phyloP scores from a whole-genome alignment of 2,113 vertebrate species.

The Lycocorax pyrrhopterus region DNA sequence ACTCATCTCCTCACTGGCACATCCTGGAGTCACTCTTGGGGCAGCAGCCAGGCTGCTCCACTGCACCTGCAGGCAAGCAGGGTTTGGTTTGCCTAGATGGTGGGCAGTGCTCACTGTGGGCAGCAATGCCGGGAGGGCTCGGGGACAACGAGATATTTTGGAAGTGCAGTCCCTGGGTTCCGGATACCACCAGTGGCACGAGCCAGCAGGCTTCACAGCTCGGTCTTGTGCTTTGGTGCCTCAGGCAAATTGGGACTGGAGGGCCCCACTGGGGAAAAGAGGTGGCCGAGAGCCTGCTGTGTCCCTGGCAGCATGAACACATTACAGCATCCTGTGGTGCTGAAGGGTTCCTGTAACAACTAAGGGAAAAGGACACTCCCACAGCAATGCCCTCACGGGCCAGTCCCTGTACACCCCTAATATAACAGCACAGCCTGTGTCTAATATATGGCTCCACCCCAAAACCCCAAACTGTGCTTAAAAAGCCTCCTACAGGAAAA shows the following conservation, averaged over 20 bases:
- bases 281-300: accelerated
- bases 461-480: not conserved
- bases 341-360: not conserved
- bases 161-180: too few relatives aligned
- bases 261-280: not conserved
- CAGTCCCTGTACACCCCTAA: accelerated
- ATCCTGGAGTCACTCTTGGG: not conserved
- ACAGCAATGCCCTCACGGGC: accelerated
- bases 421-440: not conserved
- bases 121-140: accelerated
- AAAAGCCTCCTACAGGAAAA: not conserved
- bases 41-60: not conserved
- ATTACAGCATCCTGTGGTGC: accelerated
- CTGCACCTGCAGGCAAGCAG: too few relatives aligned
- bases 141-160: accelerated
- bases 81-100: too few relatives aligned
- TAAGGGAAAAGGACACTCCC: not conserved
- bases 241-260: not conserved
- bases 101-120: accelerated
- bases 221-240: not conserved
- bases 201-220: too few relatives aligned
- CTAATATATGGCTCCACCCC: not conserved
- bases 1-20: not conserved
- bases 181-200: accelerated
- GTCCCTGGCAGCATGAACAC: not conserved